A percentile compares a stretch with the other conserved stretches of the same genome.
Evolutionary conservation across 2,797 vertebrate species (phyloP).

Genomic region (Sebastes matsubarae): DNA sequence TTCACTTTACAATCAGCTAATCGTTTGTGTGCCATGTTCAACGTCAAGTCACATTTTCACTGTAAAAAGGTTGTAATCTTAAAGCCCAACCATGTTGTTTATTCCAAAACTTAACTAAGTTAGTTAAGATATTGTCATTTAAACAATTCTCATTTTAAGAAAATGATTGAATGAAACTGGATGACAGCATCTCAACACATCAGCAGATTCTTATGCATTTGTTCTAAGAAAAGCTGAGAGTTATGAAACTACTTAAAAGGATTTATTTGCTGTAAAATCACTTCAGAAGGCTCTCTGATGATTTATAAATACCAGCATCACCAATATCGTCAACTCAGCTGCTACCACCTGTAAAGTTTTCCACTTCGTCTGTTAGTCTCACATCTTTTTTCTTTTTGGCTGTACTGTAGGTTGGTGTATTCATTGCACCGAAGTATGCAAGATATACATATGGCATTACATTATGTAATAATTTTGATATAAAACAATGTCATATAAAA

Average conservation of each 20-base stretch:
- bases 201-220: neutral
- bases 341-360: conserved; percentile 1
- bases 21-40: too few relatives aligned
- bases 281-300: neutral
- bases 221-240: neutral
- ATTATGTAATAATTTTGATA: conserved; percentile 2
- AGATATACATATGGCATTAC: neutral
- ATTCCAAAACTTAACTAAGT: too few relatives aligned
- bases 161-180: neutral
- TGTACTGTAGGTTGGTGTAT: neutral
- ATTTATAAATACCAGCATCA: conserved; percentile 45
- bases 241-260: neutral
- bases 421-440: neutral
- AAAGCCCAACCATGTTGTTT: too few relatives aligned
- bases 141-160: neutral
- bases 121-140: neutral
- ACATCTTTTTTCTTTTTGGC: neutral
- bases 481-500: neutral
- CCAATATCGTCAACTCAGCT: conserved; percentile 10
- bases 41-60: too few relatives aligned
- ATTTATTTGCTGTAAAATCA: neutral
- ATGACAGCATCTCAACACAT: neutral
- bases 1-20: too few relatives aligned
- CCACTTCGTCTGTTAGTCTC: neutral
- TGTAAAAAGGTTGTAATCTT: too few relatives aligned